Evolutionary conservation across 2,888 invertebrate genomes (phyloP).

Genomic region (Platerodrilus igneus): DNA sequence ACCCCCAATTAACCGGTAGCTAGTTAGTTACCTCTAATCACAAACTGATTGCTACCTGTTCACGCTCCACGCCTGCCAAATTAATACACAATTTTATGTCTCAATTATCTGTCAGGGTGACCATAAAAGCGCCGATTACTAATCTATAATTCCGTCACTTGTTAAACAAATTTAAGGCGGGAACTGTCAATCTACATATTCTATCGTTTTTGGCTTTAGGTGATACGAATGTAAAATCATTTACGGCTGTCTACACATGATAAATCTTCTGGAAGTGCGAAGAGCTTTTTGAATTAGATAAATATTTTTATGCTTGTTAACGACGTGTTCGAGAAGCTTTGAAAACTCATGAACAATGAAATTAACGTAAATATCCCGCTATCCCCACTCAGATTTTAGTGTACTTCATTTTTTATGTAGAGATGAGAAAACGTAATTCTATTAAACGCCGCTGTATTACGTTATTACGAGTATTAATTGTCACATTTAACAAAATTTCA

Average conservation of each 20-base stretch:
- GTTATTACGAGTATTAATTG: too few species aligned
- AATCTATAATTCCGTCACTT: slow-evolving; percentile 27
- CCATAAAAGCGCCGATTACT: slow-evolving; percentile 28
- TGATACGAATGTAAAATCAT: slow-evolving; percentile 11
- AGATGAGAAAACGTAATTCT: too few species aligned
- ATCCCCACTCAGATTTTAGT: too few species aligned
- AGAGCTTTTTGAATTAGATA: not conserved
- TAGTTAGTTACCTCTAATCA: slow-evolving; percentile 46
- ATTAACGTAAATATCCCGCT: too few species aligned
- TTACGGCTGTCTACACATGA: slow-evolving; percentile 13
- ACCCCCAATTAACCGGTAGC: slow-evolving; percentile 48
- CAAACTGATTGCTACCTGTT: slow-evolving; percentile 47
- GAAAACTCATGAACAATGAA: too few species aligned
- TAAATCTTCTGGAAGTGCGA: not conserved
- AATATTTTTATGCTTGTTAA: too few species aligned
- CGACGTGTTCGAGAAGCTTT: too few species aligned
- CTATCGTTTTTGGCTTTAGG: slow-evolving; percentile 19
- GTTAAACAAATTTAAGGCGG: slow-evolving; percentile 18
- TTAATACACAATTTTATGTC: slow-evolving; percentile 42
- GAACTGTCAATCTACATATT: slow-evolving; percentile 23
- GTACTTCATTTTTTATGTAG: too few species aligned
- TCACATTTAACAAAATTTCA: too few species aligned
- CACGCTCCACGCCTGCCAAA: slow-evolving; percentile 42
- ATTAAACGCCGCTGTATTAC: too few species aligned
- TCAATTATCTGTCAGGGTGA: slow-evolving; percentile 33